Evolutionary conservation across 2,888 invertebrate genomes (phyloP).

Genomic region (Mythimna albipuncta): DNA sequence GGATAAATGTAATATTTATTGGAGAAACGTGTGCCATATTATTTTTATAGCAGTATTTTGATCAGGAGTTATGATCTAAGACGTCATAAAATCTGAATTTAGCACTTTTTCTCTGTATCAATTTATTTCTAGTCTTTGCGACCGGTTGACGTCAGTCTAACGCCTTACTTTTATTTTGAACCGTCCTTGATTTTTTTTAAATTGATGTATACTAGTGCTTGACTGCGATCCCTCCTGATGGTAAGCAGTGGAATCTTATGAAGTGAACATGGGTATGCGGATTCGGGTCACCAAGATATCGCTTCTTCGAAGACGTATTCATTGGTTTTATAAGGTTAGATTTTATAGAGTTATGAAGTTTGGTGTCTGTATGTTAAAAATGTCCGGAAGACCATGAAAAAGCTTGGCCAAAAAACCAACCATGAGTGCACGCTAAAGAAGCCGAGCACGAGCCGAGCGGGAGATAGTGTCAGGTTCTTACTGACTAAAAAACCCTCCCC

Average conservation of each 20-base stretch:
- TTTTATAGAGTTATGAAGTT: not conserved
- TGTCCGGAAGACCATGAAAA: too few relatives aligned
- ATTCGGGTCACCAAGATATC: constrained; percentile 11
- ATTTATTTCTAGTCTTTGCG: constrained; percentile 16
- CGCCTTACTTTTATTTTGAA: constrained; percentile 8
- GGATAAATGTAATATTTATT: not conserved
- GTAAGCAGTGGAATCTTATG: too few relatives aligned
- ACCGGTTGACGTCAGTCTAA: constrained; percentile 17
- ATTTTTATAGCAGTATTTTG: constrained; percentile 30
- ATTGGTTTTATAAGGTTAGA: not conserved
- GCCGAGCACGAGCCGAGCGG: too few relatives aligned
- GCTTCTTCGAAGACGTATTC: not conserved
- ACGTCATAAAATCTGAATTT: constrained; percentile 26
- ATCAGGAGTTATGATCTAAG: constrained; percentile 27
- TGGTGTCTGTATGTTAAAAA: not conserved
- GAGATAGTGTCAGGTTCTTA: too few relatives aligned
- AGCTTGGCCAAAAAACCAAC: too few relatives aligned
- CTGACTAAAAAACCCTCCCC: too few relatives aligned
- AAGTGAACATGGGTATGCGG: not conserved
- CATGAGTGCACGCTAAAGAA: too few relatives aligned
- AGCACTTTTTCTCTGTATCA: constrained; percentile 8
- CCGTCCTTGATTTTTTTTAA: not conserved
- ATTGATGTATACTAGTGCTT: too few relatives aligned
- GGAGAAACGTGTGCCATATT: not conserved
- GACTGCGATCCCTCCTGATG: too few relatives aligned